Percentiles rank a stretch among this genome's conserved stretches.
Conservation (phyloP, 2,797 vertebrate species). For the Coracias cyanogaster region DNA sequence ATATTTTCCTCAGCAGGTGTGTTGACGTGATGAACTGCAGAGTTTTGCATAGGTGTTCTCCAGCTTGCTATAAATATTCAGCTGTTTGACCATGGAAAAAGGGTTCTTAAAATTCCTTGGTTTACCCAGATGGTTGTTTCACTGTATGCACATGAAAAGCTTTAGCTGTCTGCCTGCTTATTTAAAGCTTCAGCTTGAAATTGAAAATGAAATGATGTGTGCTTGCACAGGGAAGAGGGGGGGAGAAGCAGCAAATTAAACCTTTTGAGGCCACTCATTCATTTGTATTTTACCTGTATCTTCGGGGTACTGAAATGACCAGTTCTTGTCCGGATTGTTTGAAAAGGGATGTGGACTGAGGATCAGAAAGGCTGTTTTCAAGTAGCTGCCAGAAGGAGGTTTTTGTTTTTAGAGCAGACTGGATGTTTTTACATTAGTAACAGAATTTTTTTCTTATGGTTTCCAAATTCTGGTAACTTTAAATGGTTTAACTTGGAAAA, state of each 20-base stretch:
- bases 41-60: neutral
- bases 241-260: neutral
- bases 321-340: neutral
- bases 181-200: neutral
- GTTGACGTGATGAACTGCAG: neutral
- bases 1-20: conserved; percentile 9
- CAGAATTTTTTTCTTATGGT: neutral
- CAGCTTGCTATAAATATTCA: neutral
- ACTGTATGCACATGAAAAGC: neutral
- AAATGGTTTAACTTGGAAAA: neutral
- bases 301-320: neutral
- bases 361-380: neutral
- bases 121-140: neutral
- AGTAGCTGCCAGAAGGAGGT: neutral
- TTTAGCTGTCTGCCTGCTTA: neutral
- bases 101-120: neutral
- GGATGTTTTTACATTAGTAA: neutral
- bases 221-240: neutral
- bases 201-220: neutral
- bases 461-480: neutral
- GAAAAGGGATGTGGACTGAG: neutral
- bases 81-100: neutral
- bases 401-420: neutral
- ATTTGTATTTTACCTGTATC: neutral
- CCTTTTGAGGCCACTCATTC: neutral